Percentiles rank a stretch among this genome's conserved stretches.
These are phyloP conservation scores for Enhydra lutris DNA, from an alignment of 2,113 vertebrate genomes.

Conservation along the genomic window DNA sequence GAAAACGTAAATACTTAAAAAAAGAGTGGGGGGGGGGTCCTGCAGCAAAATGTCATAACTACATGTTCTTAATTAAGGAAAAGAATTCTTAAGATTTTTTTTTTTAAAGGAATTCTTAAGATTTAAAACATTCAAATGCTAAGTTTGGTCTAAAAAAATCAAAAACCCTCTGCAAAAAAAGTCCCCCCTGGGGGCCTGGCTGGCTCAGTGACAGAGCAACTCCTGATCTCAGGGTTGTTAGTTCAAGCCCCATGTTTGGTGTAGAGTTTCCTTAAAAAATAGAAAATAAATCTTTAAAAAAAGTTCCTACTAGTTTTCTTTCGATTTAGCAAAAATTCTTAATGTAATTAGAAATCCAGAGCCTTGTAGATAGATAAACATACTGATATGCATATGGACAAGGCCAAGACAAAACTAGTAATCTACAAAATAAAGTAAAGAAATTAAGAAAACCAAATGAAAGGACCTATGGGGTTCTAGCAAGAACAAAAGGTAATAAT, in stretches of 20 bases:
- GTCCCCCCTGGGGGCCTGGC: neutral
- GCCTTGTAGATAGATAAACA: neutral
- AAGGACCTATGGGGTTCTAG: neutral
- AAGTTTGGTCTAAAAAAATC: neutral
- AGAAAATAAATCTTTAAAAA: neutral
- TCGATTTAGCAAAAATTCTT: constrained; percentile 13
- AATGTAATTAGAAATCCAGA: neutral
- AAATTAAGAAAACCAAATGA: neutral
- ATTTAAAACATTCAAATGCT: constrained; percentile 16
- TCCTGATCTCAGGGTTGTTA: neutral
- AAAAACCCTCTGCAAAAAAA: neutral
- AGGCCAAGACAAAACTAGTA: neutral
- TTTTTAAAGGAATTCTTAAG: constrained; percentile 15
- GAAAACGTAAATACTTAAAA: neutral
- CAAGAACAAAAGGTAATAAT: neutral
- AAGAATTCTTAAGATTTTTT: constrained; percentile 24
- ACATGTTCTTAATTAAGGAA: constrained; percentile 28
- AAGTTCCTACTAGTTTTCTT: constrained; percentile 1
- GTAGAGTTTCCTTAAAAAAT: neutral
- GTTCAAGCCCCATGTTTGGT: neutral
- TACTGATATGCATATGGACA: neutral
- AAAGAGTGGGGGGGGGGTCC: neutral
- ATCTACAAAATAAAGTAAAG: neutral
- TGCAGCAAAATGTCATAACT: neutral
- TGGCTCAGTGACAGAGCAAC: neutral